Evolutionary conservation across 1,140 invertebrate species (phyloP).

Genomic region (Neodiprion pinetum): DNA sequence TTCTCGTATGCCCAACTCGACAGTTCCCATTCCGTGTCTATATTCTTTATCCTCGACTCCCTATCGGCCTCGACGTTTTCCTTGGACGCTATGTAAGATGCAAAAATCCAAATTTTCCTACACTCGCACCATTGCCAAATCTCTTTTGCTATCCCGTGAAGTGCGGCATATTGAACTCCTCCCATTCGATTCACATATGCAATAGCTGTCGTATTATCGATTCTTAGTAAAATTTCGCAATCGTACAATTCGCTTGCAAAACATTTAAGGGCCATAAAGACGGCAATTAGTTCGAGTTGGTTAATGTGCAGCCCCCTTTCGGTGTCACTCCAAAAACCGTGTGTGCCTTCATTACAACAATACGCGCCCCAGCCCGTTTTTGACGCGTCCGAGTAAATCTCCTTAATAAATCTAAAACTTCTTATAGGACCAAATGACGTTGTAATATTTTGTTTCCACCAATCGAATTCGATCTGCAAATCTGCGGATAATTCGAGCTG

Average conservation of each 20-base stretch:
- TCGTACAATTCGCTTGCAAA: conserved; percentile 37
- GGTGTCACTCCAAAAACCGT: conserved; percentile 32
- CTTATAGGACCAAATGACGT: conserved; percentile 23
- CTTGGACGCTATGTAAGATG: conserved; percentile 35
- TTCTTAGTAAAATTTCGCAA: conserved; percentile 42
- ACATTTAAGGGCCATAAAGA: conserved; percentile 43
- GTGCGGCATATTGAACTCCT: conserved; percentile 40
- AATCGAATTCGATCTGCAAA: conserved; percentile 29
- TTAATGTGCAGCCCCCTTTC: conserved; percentile 43
- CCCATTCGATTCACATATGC: conserved; percentile 48
- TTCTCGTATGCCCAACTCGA: conserved; percentile 19
- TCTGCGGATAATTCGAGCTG: not conserved
- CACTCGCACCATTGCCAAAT: conserved; percentile 45
- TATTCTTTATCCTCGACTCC: conserved; percentile 29
- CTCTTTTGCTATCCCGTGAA: conserved; percentile 34
- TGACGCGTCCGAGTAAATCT: conserved; percentile 37
- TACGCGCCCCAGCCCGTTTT: conserved; percentile 33
- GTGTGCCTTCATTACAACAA: conserved; percentile 23
- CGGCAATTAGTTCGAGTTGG: conserved; percentile 44
- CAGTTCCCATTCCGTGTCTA: conserved; percentile 26
- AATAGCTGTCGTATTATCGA: conserved; percentile 52
- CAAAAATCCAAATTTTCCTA: conserved; percentile 31
- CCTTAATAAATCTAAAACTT: conserved; percentile 10
- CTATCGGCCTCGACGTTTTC: conserved; percentile 37
- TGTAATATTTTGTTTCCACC: conserved; percentile 38